Evolutionary conservation across 2,888 invertebrate genomes (phyloP).

Genomic region (Ethmia dodecea): DNA sequence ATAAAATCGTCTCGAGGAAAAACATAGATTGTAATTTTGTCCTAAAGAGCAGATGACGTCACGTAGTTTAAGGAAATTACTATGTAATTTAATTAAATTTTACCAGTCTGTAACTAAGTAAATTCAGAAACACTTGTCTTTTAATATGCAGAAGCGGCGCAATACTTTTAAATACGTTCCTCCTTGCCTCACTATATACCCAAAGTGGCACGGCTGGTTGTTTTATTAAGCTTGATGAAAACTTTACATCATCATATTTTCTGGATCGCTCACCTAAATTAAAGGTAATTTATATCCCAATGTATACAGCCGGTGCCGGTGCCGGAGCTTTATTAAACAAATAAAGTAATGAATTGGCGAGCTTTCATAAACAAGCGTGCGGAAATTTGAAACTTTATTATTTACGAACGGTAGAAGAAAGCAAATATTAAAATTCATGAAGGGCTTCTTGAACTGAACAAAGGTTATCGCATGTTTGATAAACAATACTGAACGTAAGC

Average conservation of each 20-base stretch:
- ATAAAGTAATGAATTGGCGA: constrained; percentile 68
- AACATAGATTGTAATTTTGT: too few relatives aligned
- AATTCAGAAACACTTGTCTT: too few relatives aligned
- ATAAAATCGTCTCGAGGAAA: too few relatives aligned
- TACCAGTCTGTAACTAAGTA: too few relatives aligned
- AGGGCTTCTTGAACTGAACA: constrained; percentile 24
- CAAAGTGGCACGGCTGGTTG: constrained; percentile 21
- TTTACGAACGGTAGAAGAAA: constrained; percentile 46
- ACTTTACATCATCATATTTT: constrained; percentile 71
- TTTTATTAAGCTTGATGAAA: constrained; percentile 64
- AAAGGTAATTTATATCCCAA: constrained; percentile 72
- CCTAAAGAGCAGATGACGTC: too few relatives aligned
- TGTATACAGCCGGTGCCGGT: constrained; percentile 57
- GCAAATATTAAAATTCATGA: constrained; percentile 38
- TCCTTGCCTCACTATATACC: too few relatives aligned
- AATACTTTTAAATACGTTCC: too few relatives aligned
- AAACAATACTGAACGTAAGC: constrained; percentile 13
- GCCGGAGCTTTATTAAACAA: constrained; percentile 70
- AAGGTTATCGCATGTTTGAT: constrained; percentile 23
- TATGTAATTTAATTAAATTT: too few relatives aligned
- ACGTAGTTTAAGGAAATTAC: too few relatives aligned
- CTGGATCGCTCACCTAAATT: constrained; percentile 70
- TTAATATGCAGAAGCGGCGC: too few relatives aligned
- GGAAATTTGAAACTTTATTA: constrained; percentile 59
- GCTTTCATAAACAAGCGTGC: constrained; percentile 58